These are phyloP conservation scores for Schizaphis graminum DNA, from an alignment of 2,888 invertebrate genomes.

Conservation along the genomic window DNA sequence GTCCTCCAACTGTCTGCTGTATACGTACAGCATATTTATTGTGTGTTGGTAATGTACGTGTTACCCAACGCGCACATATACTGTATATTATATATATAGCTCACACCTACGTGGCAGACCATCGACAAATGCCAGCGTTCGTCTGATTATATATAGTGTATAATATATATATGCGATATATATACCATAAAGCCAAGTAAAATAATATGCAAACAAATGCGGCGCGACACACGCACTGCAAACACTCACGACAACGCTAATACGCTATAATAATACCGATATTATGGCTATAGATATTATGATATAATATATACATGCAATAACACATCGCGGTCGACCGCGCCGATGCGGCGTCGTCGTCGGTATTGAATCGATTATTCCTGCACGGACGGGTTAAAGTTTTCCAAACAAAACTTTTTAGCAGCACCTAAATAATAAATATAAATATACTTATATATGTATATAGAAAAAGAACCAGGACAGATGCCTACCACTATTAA, in stretches of 20 bases:
- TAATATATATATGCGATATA: not conserved
- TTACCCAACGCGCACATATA: not conserved
- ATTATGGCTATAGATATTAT: not conserved
- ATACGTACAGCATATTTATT: not conserved
- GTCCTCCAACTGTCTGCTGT: not conserved
- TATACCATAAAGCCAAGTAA: not conserved
- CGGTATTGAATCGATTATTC: not conserved
- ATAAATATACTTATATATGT: not conserved
- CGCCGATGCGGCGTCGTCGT: not conserved
- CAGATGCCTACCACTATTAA: not conserved
- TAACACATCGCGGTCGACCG: not conserved
- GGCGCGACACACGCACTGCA: not conserved
- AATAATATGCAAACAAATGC: not conserved
- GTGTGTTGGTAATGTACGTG: not conserved
- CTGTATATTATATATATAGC: not conserved
- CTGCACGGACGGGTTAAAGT: not conserved
- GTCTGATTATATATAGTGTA: not conserved
- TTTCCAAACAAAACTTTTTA: not conserved
- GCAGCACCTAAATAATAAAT: not conserved
- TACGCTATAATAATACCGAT: not conserved
- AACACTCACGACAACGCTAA: not conserved
- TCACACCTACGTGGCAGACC: not conserved
- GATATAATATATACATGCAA: not conserved
- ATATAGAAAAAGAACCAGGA: not conserved
- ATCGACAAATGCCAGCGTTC: not conserved